phyloP scores from a whole-genome alignment of 2,888 invertebrate genomes.

The Leptinotarsa juncta region DNA sequence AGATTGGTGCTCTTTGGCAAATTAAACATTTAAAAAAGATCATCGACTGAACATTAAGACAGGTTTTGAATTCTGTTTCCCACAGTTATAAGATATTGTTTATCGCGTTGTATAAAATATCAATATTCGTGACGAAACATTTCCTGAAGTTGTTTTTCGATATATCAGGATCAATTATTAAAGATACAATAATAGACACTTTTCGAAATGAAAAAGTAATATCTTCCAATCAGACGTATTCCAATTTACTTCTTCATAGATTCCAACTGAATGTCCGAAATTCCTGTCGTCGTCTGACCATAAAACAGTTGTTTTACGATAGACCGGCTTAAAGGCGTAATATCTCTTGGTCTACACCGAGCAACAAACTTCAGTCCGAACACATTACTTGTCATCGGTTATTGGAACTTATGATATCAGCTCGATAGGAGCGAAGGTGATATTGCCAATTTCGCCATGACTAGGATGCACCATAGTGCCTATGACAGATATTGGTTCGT shows the following conservation, averaged over 20 bases:
- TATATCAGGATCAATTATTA: not conserved
- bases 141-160: not conserved
- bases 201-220: constrained; percentile 11
- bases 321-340: constrained; percentile 52
- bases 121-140: too few relatives aligned
- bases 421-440: constrained; percentile 40
- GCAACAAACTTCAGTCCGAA: constrained; percentile 47
- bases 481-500: constrained; percentile 17
- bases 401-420: constrained; percentile 59
- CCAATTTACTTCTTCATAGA: constrained; percentile 23
- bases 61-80: too few relatives aligned
- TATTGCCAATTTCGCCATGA: constrained; percentile 37
- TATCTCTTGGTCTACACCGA: constrained; percentile 56
- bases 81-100: too few relatives aligned
- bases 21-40: too few relatives aligned
- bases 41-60: too few relatives aligned
- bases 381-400: constrained; percentile 59
- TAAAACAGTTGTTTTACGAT: constrained; percentile 49
- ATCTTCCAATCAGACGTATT: constrained; percentile 19
- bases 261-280: constrained; percentile 19
- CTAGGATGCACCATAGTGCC: constrained; percentile 16
- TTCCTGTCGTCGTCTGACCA: constrained; percentile 29
- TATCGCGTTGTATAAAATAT: too few relatives aligned
- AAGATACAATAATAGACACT: not conserved
- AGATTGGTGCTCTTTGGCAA: too few relatives aligned